A percentile compares a stretch with the other conserved stretches of the same genome.
Evolutionary conservation across 2,888 invertebrate species (phyloP).

Genomic region (Heliconius ethilla): DNA sequence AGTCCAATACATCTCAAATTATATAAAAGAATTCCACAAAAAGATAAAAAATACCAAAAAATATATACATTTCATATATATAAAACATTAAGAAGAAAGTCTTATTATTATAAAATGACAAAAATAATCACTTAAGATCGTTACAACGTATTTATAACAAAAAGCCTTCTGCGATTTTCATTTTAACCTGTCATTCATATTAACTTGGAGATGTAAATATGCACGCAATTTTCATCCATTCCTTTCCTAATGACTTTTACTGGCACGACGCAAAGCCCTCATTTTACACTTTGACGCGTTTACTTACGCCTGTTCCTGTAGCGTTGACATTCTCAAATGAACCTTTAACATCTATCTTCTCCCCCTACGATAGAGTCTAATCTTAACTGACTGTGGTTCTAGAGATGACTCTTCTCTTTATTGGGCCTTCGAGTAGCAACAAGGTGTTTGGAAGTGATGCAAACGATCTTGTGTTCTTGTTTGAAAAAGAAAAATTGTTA

Average conservation of each 20-base stretch:
- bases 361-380: slow-evolving; percentile 59
- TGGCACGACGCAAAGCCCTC: slow-evolving; percentile 80
- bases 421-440: slow-evolving; percentile 76
- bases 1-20: not conserved
- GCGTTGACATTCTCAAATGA: slow-evolving; percentile 77
- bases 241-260: slow-evolving; percentile 81
- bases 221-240: slow-evolving; percentile 81
- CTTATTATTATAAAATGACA: not conserved
- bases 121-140: slow-evolving; percentile 43
- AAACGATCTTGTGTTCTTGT: slow-evolving; percentile 53
- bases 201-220: slow-evolving; percentile 78
- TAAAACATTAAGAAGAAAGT: not conserved
- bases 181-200: slow-evolving; percentile 74
- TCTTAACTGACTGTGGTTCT: slow-evolving; percentile 54
- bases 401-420: slow-evolving; percentile 77
- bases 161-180: slow-evolving; percentile 67
- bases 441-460: slow-evolving; percentile 61
- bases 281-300: slow-evolving; percentile 82
- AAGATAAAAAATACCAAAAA: not conserved
- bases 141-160: slow-evolving; percentile 51
- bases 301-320: slow-evolving; percentile 78
- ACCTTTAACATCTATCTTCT: slow-evolving; percentile 53
- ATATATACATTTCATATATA: not conserved
- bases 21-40: not conserved
- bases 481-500: slow-evolving; percentile 56